Conservation (phyloP, 2,888 invertebrate genomes). For the Oxyscelio sp. region DNA sequence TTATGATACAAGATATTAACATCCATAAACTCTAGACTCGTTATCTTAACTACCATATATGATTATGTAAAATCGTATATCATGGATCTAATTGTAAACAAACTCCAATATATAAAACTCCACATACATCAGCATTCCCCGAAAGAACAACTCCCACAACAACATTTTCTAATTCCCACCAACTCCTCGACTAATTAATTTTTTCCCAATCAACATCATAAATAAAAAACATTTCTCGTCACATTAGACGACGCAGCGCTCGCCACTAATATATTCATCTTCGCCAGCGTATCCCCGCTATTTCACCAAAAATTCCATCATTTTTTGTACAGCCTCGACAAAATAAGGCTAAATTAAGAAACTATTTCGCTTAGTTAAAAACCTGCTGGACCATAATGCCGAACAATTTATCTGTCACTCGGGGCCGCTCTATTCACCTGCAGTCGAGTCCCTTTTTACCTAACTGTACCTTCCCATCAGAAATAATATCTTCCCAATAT, state of each 20-base stretch:
- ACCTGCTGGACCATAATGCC: neutral
- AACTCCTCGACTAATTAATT: too few species aligned
- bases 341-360: constrained; percentile 11
- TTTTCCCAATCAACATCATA: neutral
- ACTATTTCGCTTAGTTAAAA: constrained; percentile 17
- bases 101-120: too few species aligned
- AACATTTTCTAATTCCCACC: too few species aligned
- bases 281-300: neutral
- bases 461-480: constrained; percentile 43
- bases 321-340: neutral
- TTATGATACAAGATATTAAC: too few species aligned
- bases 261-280: neutral
- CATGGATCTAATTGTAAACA: too few species aligned
- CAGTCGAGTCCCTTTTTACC: constrained; percentile 34
- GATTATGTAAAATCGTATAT: too few species aligned
- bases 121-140: too few species aligned
- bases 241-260: neutral
- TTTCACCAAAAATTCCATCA: neutral
- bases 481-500: constrained; percentile 51
- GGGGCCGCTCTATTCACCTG: constrained; percentile 29
- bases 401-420: constrained; percentile 43
- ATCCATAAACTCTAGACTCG: too few species aligned
- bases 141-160: too few species aligned
- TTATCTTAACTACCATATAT: too few species aligned
- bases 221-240: neutral